Evolutionary conservation across 1,140 invertebrate genomes (phyloP).

Genomic region (Eumaeus atala): DNA sequence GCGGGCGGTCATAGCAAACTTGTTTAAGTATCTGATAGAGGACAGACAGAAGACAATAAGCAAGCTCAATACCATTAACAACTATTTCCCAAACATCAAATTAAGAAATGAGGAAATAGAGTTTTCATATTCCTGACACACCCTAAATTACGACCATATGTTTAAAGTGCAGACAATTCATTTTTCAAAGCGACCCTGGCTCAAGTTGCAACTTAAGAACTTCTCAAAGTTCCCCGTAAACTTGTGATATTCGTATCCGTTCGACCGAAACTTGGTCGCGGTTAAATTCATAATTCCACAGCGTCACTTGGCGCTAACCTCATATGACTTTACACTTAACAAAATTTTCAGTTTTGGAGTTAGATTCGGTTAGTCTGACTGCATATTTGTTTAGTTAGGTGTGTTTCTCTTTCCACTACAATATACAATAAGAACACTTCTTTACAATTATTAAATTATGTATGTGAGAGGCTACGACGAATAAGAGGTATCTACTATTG

Average conservation of each 20-base stretch:
- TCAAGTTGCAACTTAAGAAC: constrained; percentile 41
- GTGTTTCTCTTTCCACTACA: no score
- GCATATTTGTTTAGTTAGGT: no score
- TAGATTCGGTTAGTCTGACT: no score
- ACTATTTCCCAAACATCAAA: not conserved
- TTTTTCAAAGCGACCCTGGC: constrained; percentile 60
- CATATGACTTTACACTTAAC: constrained; percentile 28
- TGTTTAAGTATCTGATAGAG: no score
- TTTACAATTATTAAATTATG: no score
- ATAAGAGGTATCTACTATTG: no score
- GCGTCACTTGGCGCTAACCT: constrained; percentile 31
- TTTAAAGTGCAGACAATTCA: constrained; percentile 67
- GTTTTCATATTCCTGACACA: constrained; percentile 8
- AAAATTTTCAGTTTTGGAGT: constrained; percentile 17
- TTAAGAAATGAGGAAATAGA: constrained; percentile 11
- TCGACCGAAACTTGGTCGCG: constrained; percentile 39
- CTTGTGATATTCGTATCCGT: constrained; percentile 60
- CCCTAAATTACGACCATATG: constrained; percentile 36
- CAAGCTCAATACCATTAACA: not conserved
- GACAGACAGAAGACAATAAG: no score
- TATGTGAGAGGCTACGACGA: no score
- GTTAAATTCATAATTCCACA: constrained; percentile 54
- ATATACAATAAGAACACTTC: no score
- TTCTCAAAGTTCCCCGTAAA: constrained; percentile 43
- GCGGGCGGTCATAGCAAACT: no score